These are phyloP conservation scores for Trematocara nigrifrons DNA, from an alignment of 2,113 vertebrate genomes.

Conservation along the genomic window DNA sequence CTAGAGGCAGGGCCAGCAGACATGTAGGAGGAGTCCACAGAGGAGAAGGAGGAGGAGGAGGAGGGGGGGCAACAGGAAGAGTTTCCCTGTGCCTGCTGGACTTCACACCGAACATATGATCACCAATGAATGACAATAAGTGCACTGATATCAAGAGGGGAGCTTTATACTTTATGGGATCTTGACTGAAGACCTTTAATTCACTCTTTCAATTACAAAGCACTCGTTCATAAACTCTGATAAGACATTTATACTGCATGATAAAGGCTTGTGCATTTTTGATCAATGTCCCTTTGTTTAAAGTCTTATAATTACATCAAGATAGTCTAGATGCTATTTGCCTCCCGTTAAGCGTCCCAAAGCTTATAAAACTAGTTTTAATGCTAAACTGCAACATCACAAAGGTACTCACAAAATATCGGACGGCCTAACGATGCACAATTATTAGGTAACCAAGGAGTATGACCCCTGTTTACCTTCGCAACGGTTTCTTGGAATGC, in stretches of 20 bases:
- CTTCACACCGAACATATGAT: constrained; percentile 45
- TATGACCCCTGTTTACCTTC: not conserved
- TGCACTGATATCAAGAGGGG: not conserved
- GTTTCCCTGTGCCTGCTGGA: constrained; percentile 41
- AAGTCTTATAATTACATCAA: not conserved
- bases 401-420: not conserved
- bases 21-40: constrained; percentile 38
- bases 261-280: not conserved
- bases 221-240: not conserved
- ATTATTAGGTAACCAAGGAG: not conserved
- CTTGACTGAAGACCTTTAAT: not conserved
- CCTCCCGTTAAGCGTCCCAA: not conserved
- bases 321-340: not conserved
- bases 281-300: not conserved
- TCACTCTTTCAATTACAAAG: not conserved
- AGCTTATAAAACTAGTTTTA: not conserved
- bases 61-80: constrained; percentile 54
- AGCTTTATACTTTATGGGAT: not conserved
- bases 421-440: not conserved
- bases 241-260: not conserved
- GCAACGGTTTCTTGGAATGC: not conserved
- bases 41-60: not conserved
- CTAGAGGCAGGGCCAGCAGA: constrained; percentile 52
- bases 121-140: not conserved
- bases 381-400: not conserved